Conservation (phyloP, 2,797 vertebrate species). For the Mustela erminea region DNA sequence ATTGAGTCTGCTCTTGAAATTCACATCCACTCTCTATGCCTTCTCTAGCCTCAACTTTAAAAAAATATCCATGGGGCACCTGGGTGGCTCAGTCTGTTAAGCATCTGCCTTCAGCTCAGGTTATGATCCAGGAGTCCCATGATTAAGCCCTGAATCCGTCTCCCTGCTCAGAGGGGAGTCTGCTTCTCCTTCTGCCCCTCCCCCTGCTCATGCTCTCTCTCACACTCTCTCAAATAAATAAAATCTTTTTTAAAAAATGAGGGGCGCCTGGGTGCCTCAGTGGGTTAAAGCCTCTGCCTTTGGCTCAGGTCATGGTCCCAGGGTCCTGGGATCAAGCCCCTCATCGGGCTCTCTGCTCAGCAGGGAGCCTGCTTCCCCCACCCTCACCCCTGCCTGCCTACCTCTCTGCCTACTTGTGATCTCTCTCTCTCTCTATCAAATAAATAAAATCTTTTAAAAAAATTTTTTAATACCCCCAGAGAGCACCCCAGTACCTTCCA, state of each 20-base stretch:
- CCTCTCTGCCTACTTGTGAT: no score
- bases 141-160: neutral
- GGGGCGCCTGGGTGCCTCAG: no score
- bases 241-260: neutral
- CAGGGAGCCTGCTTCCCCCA: no score
- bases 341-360: no score
- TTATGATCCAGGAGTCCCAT: neutral
- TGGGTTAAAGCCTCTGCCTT: no score
- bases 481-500: neutral
- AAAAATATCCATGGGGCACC: neutral
- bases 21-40: neutral
- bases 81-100: neutral
- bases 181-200: neutral
- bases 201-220: no score
- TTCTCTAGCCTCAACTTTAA: neutral
- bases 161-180: neutral
- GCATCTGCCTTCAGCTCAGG: neutral
- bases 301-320: no score
- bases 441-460: neutral
- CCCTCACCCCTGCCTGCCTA: no score
- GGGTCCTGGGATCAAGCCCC: no score
- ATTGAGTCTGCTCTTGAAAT: neutral
- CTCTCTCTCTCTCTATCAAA: no score
- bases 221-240: no score
- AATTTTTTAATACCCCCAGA: neutral